phyloP scores from a whole-genome alignment of 1,140 invertebrate species.

The Pectinophora gossypiella region DNA sequence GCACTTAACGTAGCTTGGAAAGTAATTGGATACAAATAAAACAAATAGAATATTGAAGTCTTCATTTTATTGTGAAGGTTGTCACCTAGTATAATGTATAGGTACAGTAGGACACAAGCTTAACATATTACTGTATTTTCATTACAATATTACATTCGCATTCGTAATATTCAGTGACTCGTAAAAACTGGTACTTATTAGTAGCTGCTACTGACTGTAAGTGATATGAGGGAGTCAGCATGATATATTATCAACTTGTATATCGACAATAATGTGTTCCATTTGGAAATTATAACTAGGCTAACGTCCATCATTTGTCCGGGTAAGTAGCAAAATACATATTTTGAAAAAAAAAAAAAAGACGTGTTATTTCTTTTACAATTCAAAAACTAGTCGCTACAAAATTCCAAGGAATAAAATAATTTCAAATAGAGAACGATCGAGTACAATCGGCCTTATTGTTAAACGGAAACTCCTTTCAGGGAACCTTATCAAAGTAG shows the following conservation, averaged over 20 bases:
- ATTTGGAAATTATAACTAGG: not conserved
- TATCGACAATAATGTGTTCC: not conserved
- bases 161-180: constrained; percentile 19
- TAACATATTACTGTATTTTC: constrained; percentile 67
- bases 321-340: not conserved
- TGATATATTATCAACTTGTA: not conserved
- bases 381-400: too few relatives aligned
- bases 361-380: too few relatives aligned
- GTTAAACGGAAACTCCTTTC: too few relatives aligned
- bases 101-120: constrained; percentile 63
- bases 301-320: not conserved
- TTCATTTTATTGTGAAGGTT: constrained; percentile 73
- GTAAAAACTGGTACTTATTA: constrained; percentile 33
- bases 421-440: too few relatives aligned
- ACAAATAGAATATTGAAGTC: constrained; percentile 49
- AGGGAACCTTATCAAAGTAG: too few relatives aligned
- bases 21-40: too few relatives aligned
- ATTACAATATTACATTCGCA: constrained; percentile 25
- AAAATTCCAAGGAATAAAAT: too few relatives aligned
- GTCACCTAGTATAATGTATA: constrained; percentile 66
- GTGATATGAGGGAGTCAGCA: not conserved
- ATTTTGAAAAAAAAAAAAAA: not conserved
- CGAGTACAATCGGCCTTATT: too few relatives aligned
- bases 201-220: constrained; percentile 7
- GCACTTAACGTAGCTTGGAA: too few relatives aligned